phyloP scores from a whole-genome alignment of 2,113 vertebrate genomes.

The Procavia capensis region DNA sequence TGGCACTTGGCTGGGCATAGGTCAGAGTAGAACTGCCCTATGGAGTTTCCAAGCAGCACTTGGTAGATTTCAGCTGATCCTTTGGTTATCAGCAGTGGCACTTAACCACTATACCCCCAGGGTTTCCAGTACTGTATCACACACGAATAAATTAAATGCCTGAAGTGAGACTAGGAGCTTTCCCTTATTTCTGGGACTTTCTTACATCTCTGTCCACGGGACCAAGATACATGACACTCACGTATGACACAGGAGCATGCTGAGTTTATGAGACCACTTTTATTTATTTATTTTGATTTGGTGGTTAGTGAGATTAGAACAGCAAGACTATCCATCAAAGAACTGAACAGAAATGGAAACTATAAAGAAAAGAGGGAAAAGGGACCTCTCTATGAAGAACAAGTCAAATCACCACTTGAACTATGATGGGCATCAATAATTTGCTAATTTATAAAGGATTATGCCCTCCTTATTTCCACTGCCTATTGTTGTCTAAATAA shows the following conservation, averaged over 20 bases:
- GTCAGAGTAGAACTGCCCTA: no score
- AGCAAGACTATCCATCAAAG: slow-evolving; percentile 56
- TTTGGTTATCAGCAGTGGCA: no score
- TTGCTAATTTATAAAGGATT: slow-evolving; percentile 85
- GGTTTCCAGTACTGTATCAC: slow-evolving; percentile 6
- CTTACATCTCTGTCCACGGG: slow-evolving; percentile 52
- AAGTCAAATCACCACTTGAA: slow-evolving; percentile 69
- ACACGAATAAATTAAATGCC: slow-evolving; percentile 56
- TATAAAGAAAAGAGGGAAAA: background rate
- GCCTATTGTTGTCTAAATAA: slow-evolving; percentile 75
- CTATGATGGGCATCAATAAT: slow-evolving; percentile 72
- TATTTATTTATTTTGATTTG: slow-evolving; percentile 21
- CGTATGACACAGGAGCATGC: slow-evolving; percentile 49
- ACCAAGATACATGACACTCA: slow-evolving; percentile 56
- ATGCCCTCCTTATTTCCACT: background rate
- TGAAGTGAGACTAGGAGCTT: slow-evolving; percentile 32
- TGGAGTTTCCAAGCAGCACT: no score
- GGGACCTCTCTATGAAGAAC: slow-evolving; percentile 63
- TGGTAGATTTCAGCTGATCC: no score
- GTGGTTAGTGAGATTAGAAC: slow-evolving; percentile 67
- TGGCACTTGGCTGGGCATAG: no score
- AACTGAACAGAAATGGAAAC: slow-evolving; percentile 39
- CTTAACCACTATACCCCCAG: no score
- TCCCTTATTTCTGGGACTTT: slow-evolving; percentile 32
- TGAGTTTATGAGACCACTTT: slow-evolving; percentile 64